phyloP scores from a whole-genome alignment of 2,113 vertebrate species.

The Sarotherodon lohbergeri region DNA sequence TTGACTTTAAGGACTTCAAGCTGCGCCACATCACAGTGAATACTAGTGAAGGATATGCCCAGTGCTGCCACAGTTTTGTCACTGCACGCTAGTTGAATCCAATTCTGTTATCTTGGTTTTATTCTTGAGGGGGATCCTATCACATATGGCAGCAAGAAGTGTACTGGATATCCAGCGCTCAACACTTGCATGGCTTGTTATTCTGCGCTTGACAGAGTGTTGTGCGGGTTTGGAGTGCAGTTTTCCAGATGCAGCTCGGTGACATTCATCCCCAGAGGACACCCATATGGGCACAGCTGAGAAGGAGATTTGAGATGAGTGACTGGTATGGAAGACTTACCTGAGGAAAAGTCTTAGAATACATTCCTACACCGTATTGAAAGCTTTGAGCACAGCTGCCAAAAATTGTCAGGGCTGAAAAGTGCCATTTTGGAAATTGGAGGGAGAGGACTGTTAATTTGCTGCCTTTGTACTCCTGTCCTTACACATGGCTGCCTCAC shows the following conservation, averaged over 20 bases:
- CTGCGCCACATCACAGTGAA: background rate
- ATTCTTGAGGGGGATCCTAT: background rate
- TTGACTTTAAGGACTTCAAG: constrained; percentile 31
- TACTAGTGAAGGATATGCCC: background rate
- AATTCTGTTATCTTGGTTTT: background rate
- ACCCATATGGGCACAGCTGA: constrained; percentile 27
- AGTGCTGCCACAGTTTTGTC: background rate
- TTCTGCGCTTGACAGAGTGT: constrained; percentile 9
- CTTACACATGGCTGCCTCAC: background rate
- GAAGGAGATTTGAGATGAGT: constrained; percentile 35
- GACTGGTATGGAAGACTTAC: constrained; percentile 19
- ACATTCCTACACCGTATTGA: background rate
- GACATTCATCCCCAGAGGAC: constrained; percentile 29
- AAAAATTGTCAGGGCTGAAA: background rate
- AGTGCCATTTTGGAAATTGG: background rate
- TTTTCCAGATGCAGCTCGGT: constrained; percentile 20
- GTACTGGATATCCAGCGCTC: background rate
- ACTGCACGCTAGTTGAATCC: background rate
- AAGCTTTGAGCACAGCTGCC: background rate
- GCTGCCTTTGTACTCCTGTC: constrained; percentile 9
- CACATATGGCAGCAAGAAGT: background rate
- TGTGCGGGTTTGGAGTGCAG: background rate
- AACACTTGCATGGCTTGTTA: background rate
- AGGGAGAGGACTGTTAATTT: constrained; percentile 19
- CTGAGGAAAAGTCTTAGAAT: constrained; percentile 17